Percentiles rank a stretch among this genome's conserved stretches.
Evolutionary conservation across 2,888 invertebrate species (phyloP).

Genomic region (Griposia aprilina): DNA sequence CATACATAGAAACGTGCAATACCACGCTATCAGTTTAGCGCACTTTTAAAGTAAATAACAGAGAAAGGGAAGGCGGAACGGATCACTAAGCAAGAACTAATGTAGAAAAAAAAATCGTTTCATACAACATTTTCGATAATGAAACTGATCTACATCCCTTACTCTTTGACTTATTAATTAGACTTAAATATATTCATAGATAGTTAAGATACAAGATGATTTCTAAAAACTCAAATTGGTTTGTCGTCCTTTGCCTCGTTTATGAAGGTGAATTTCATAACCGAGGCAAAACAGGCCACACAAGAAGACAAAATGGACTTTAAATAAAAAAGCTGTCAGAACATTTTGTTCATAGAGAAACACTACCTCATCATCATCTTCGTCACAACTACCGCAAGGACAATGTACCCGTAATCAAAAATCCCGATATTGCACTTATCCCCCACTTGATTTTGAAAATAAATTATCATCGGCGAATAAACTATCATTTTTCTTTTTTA

Average conservation of each 20-base stretch:
- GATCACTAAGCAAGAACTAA: background rate
- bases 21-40: background rate
- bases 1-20: background rate
- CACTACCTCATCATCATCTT: background rate
- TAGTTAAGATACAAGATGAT: background rate
- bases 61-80: background rate
- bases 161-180: background rate
- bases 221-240: background rate
- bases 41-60: background rate
- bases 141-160: background rate
- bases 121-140: background rate
- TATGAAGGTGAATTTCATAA: background rate
- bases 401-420: background rate
- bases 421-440: background rate
- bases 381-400: background rate
- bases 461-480: background rate
- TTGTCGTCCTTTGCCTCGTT: background rate
- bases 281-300: background rate
- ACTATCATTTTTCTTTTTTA: background rate
- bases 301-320: background rate
- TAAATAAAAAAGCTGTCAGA: background rate
- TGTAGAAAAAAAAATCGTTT: background rate
- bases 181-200: background rate
- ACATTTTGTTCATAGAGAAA: background rate
- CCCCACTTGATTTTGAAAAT: background rate